These are phyloP conservation scores for Cancer borealis DNA, from an alignment of 2,888 invertebrate species.

Conservation along the genomic window DNA sequence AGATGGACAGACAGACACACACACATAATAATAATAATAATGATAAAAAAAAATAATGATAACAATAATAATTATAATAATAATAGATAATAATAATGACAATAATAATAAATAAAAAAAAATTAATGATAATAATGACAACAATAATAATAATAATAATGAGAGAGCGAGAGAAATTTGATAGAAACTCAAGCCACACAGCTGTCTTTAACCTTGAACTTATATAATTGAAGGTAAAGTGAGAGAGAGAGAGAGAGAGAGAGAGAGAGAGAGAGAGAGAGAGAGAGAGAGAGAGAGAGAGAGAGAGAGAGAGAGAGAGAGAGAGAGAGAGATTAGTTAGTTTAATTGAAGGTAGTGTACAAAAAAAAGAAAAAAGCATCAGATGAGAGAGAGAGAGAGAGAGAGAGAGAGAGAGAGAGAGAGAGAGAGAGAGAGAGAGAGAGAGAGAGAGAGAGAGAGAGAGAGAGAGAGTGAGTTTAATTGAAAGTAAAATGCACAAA, in stretches of 20 bases:
- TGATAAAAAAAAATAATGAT: no score
- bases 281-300: constrained; percentile 11
- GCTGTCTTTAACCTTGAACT: neutral
- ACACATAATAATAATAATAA: no score
- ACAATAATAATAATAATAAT: neutral
- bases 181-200: no score
- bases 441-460: neutral
- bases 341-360: neutral
- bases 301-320: neutral
- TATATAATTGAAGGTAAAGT: neutral
- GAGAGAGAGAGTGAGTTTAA: neutral
- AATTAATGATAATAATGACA: neutral
- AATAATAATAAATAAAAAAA: no score
- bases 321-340: neutral
- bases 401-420: neutral
- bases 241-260: constrained; percentile 50
- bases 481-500: neutral
- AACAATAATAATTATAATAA: neutral
- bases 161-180: neutral
- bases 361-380: neutral
- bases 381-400: neutral
- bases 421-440: neutral
- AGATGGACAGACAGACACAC: no score
- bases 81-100: neutral
- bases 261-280: neutral